A percentile compares a stretch with the other conserved stretches of the same genome.
These are phyloP conservation scores for Phalanger gymnotis DNA, from an alignment of 2,797 vertebrate species.

Conservation along the genomic window DNA sequence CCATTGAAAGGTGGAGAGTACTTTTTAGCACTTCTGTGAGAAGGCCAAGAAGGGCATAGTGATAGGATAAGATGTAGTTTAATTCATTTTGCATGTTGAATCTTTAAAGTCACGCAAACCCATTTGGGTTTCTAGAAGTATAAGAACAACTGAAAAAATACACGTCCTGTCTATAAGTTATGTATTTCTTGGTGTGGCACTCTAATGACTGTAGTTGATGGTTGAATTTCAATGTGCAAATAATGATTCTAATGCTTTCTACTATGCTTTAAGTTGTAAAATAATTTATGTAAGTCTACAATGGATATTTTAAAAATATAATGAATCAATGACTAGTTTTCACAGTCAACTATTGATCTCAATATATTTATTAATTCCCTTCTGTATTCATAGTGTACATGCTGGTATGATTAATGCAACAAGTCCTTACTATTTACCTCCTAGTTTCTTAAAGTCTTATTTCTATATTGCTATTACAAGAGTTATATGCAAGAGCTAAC, in stretches of 20 bases:
- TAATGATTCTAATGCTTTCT: conserved; percentile 54
- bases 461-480: not conserved
- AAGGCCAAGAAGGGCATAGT: not conserved
- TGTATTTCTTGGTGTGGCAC: too few species aligned
- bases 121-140: conserved; percentile 14
- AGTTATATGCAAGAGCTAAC: not conserved
- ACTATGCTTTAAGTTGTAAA: conserved; percentile 53
- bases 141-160: conserved; percentile 24
- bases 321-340: conserved; percentile 64
- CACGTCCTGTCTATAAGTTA: not conserved
- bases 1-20: not conserved
- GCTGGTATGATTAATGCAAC: not conserved
- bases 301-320: conserved; percentile 62
- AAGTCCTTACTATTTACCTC: not conserved
- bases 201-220: not conserved
- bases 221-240: not conserved
- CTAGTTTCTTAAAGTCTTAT: not conserved
- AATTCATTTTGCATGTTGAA: conserved; percentile 21
- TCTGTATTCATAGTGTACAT: not conserved
- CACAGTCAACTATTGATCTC: conserved; percentile 18
- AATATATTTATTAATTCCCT: not conserved
- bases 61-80: not conserved
- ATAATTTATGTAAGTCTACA: conserved; percentile 66
- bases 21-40: not conserved
- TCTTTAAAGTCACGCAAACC: conserved; percentile 9